Conservation (phyloP, 1,140 invertebrate species). For the Yoshiicerus persimilis region DNA sequence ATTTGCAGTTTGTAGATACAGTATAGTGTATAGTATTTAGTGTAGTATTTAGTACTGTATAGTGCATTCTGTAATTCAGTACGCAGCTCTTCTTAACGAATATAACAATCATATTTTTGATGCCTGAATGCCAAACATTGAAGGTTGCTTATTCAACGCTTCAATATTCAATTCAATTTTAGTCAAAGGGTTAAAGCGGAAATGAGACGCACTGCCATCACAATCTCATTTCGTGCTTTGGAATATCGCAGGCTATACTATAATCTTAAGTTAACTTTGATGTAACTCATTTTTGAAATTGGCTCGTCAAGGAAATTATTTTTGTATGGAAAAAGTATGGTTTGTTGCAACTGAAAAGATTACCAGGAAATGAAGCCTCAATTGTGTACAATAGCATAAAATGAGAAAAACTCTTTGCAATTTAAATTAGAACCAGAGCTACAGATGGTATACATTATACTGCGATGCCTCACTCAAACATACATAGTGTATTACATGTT, state of each 20-base stretch:
- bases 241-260: background rate
- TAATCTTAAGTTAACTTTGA: background rate
- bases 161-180: background rate
- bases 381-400: background rate
- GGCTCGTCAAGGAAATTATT: background rate
- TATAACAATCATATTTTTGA: background rate
- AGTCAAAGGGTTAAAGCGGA: background rate
- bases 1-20: no score
- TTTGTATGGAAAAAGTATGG: background rate
- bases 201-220: constrained; percentile 1
- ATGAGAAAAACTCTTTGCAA: background rate
- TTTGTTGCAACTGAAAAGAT: background rate
- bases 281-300: background rate
- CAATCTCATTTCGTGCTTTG: background rate
- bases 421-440: no score
- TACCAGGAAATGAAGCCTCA: background rate
- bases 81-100: background rate
- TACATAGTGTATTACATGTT: no score
- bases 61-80: background rate
- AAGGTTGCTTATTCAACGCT: background rate
- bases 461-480: no score
- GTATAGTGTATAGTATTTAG: no score
- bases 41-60: no score
- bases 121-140: background rate
- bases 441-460: no score